Evolutionary conservation across 1,140 invertebrate species (phyloP), one percentile per base, ranked within the genome.

Genomic region (Neodiprion pinetum): DNA sequence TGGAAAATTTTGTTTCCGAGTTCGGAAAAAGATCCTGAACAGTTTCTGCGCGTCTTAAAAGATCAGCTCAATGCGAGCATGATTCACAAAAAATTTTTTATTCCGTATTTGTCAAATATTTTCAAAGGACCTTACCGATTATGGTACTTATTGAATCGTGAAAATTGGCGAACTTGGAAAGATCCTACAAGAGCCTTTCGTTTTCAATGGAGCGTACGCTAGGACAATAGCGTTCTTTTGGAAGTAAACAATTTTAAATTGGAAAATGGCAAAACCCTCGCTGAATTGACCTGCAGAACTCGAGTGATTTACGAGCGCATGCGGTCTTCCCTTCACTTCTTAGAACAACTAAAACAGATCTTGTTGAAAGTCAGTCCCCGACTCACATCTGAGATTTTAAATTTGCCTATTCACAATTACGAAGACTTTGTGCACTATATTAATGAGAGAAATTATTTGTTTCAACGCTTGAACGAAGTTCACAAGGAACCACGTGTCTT

Each of bases 141-240:
- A 21, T 76, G 75, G 75, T 76, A 75, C 17, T 40, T 75, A 14
- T 53, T 73, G 4, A 75, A 75, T 23, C 69, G 67, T 65, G 49
- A 72, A 40, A n/a, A 21, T 40, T 75, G 74, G 74, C 48, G 23
- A 40, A 61, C 71, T 11, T 75, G 74, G 74, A 75, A 75, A 65
- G 71, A 75, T 40, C 72, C 70, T 28, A 49, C 61, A 9, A 48
- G 71, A 50, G 49, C 66, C 21, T 72, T 75, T 68, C 61, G 61
- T 12, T n/a, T 12, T 65, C 11, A 65, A 65, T 65, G 61, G 61
- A n/a, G 66, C 67, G 73, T 74, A 8, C 9, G 48, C 14, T 61
- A 74, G 48, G 53, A 40, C 1, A 67, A 74, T 47, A 68, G 67
- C 4, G 68, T n/a, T 28, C 47, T 74, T 7, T 74, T 70, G n/a